Percentiles rank a stretch among this genome's conserved stretches.
Conservation (phyloP, 35 echinoderm and acorn worm genomes). For the Ophioderma brevispina region DNA sequence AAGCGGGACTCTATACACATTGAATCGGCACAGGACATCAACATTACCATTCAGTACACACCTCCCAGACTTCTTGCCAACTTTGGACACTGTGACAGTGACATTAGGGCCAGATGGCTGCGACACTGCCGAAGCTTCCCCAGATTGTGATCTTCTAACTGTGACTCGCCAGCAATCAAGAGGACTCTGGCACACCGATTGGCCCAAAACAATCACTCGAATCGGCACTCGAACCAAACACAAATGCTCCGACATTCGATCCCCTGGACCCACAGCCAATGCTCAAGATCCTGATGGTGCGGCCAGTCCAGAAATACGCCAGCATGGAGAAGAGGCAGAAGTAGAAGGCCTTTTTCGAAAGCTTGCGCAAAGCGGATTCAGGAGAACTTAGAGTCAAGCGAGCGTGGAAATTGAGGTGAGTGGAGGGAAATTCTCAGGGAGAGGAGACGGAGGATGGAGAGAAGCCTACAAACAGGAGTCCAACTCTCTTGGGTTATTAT, state of each 20-base stretch:
- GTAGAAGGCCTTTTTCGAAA: constrained; percentile 65
- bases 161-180: not conserved
- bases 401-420: not conserved
- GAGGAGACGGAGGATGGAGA: constrained; percentile 65
- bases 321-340: constrained; percentile 75
- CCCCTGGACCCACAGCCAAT: constrained; percentile 94
- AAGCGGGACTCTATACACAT: not conserved
- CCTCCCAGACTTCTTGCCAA: not conserved
- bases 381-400: constrained; percentile 6
- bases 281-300: constrained; percentile 82
- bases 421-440: constrained; percentile 13
- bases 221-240: constrained; percentile 78
- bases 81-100: not conserved
- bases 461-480: constrained; percentile 66
- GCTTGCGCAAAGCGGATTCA: constrained; percentile 57
- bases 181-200: not conserved
- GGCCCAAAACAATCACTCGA: not conserved
- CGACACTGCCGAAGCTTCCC: not conserved
- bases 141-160: not conserved
- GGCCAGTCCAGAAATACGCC: constrained; percentile 80
- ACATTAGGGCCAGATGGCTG: not conserved
- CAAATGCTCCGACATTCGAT: constrained; percentile 1
- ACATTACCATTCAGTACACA: not conserved
- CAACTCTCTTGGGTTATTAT: constrained; percentile 88
- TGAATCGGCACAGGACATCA: not conserved